Base-by-base conservation (phyloP, 1,140 invertebrate species). In the Dryas iulia region DNA sequence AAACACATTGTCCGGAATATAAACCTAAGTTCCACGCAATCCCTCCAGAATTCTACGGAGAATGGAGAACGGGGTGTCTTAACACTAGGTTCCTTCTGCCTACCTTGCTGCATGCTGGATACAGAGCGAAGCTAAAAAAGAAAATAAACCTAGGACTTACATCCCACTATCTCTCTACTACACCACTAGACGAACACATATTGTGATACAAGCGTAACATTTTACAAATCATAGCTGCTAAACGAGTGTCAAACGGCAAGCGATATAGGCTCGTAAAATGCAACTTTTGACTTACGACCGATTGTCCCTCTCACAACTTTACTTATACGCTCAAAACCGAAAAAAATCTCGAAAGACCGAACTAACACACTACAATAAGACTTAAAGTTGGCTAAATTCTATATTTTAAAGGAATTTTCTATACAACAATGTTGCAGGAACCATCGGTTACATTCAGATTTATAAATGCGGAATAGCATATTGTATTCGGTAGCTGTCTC, bases 371-470 rank as follows among this genome's bases (percentile, higher is more conserved):
- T 8, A 56, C 25, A 56, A 11, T 56, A 56, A 56, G 24, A 25
- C 21, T 56, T 26, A 56, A 56, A 25, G 2, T 56, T 4, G 23
- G 12, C 24, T 56, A 7, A n/a, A 12, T 25, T n/a, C 1, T 56
- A 12, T 56, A 25, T 56, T 56, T 25, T 25, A 12, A 21, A 56
- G 4, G 60, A 24, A 26, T 57, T 11, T 33, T 58, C 52, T 57
- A 64, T 56, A 69, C 81, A 82, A 88, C 86, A 82, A 82, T 82
- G 81, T 80, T 77, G 84, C 82, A 77, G 76, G 74, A 6, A 76
- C 81, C 83, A 75, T 67, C 70, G 61, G 81, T 82, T 83, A 80
- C 81, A 83, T 82, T 85, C 79, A 76, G 79, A 83, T 85, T 83
- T 75, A 66, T 76, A 79, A 78, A 86, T 81, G 76, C 78, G 56